A percentile compares a stretch with the other conserved stretches of the same genome.
These are phyloP conservation scores for Cryptocephalus moraei DNA, from an alignment of 2,888 invertebrate genomes.

Conservation along the genomic window DNA sequence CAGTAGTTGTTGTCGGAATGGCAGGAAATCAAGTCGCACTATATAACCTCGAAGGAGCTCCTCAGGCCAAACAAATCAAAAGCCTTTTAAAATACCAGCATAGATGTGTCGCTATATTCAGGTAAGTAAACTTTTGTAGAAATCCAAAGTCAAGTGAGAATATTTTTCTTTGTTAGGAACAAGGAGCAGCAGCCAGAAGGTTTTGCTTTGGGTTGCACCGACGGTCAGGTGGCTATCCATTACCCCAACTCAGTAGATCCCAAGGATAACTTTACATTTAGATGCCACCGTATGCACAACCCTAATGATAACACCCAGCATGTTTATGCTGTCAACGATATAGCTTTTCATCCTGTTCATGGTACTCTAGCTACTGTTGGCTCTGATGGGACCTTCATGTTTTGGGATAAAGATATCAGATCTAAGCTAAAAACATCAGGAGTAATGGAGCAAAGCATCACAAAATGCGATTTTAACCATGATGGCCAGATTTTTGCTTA, in stretches of 20 bases:
- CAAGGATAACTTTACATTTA: conserved; percentile 99
- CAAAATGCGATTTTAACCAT: conserved; percentile 87
- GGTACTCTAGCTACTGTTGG: conserved; percentile 96
- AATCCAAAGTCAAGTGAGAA: not conserved
- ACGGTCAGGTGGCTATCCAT: conserved; percentile 97
- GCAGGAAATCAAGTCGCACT: conserved; percentile 85
- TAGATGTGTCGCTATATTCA: conserved; percentile 89
- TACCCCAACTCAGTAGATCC: conserved; percentile 90
- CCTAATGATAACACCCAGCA: conserved; percentile 66
- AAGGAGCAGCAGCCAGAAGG: conserved; percentile 88
- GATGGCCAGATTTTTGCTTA: conserved; percentile 97
- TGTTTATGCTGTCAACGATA: conserved; percentile 39
- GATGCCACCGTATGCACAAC: conserved; percentile 92
- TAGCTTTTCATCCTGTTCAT: conserved; percentile 91
- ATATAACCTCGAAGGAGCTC: conserved; percentile 89
- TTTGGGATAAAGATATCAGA: conserved; percentile 99
- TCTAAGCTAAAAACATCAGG: conserved; percentile 97
- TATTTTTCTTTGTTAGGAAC: conserved; percentile 47
- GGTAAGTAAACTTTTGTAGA: conserved; percentile 15
- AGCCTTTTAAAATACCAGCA: conserved; percentile 91
- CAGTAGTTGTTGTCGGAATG: conserved; percentile 97
- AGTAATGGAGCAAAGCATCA: conserved; percentile 85
- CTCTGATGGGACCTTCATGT: conserved; percentile 93
- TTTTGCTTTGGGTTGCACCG: conserved; percentile 91
- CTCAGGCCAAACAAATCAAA: conserved; percentile 64